Evolutionary conservation across 2,888 invertebrate genomes (phyloP).

Genomic region (Chrysodeixis includens): DNA sequence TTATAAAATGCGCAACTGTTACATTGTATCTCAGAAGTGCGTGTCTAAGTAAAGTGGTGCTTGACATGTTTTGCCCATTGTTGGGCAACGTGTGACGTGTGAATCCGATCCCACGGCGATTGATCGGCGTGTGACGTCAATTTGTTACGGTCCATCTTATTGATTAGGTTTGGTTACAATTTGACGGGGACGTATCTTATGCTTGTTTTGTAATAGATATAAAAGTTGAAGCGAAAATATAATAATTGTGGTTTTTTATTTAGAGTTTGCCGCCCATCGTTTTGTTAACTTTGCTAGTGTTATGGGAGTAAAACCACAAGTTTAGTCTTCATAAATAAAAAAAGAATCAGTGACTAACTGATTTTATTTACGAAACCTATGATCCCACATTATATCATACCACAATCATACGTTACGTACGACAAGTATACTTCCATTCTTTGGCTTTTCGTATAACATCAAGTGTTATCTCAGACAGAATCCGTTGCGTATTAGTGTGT

Average conservation of each 20-base stretch:
- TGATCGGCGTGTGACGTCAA: conserved; percentile 68
- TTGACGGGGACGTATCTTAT: conserved; percentile 32
- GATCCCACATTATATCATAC: too few species aligned
- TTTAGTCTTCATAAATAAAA: too few species aligned
- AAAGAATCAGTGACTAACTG: too few species aligned
- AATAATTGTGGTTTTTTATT: neutral
- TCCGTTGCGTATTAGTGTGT: too few species aligned
- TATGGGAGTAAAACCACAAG: too few species aligned
- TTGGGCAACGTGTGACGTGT: conserved; percentile 50
- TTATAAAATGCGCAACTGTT: conserved; percentile 23
- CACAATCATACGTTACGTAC: too few species aligned
- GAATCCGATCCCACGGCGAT: conserved; percentile 40
- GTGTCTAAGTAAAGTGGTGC: conserved; percentile 55
- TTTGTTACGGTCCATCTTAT: conserved; percentile 50
- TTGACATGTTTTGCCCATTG: conserved; percentile 56
- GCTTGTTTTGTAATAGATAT: conserved; percentile 10
- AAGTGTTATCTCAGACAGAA: too few species aligned
- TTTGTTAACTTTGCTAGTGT: neutral
- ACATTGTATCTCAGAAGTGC: conserved; percentile 42
- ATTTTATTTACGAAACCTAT: too few species aligned
- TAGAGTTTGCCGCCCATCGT: neutral
- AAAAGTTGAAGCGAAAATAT: neutral
- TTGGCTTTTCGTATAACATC: too few species aligned
- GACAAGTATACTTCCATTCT: too few species aligned
- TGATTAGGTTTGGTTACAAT: conserved; percentile 27